Conservation (phyloP, 2,888 invertebrate species). For the Creontiades dilutus region DNA sequence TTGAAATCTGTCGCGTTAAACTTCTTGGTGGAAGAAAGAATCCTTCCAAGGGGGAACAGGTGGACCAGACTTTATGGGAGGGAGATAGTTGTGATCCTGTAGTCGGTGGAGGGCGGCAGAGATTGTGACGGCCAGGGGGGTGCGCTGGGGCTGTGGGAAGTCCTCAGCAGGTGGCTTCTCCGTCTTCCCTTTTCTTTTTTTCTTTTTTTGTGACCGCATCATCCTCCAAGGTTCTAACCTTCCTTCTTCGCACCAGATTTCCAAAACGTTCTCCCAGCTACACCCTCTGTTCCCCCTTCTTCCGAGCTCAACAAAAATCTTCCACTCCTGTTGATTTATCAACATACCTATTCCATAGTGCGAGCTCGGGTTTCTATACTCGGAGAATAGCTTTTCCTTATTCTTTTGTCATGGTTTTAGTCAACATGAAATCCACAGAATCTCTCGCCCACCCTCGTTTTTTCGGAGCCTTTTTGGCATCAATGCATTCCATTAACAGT, state of each 20-base stretch:
- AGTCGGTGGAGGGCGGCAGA: neutral
- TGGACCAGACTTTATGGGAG: neutral
- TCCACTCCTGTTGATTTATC: slow-evolving; percentile 22
- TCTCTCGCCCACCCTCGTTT: neutral
- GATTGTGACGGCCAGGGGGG: neutral
- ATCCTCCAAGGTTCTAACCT: neutral
- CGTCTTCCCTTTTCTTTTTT: neutral
- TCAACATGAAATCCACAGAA: neutral
- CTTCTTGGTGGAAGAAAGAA: too few relatives aligned
- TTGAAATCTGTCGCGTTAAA: too few relatives aligned
- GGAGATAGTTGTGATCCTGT: neutral
- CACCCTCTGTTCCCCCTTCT: neutral
- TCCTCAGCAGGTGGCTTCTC: slow-evolving; percentile 62
- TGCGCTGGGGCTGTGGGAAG: slow-evolving; percentile 55
- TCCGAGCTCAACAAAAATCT: slow-evolving; percentile 1
- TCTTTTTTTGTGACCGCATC: slow-evolving; percentile 51
- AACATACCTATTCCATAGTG: neutral
- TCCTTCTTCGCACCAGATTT: slow-evolving; percentile 62
- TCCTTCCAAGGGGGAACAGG: neutral
- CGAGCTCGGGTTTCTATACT: neutral
- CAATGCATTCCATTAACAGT: too few relatives aligned
- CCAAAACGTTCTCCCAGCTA: slow-evolving; percentile 50
- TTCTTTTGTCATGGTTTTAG: neutral
- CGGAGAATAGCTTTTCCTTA: neutral
- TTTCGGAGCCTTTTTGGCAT: neutral